These are phyloP conservation scores for Rhombomys opimus DNA, from an alignment of 2,113 vertebrate genomes.

Conservation along the genomic window DNA sequence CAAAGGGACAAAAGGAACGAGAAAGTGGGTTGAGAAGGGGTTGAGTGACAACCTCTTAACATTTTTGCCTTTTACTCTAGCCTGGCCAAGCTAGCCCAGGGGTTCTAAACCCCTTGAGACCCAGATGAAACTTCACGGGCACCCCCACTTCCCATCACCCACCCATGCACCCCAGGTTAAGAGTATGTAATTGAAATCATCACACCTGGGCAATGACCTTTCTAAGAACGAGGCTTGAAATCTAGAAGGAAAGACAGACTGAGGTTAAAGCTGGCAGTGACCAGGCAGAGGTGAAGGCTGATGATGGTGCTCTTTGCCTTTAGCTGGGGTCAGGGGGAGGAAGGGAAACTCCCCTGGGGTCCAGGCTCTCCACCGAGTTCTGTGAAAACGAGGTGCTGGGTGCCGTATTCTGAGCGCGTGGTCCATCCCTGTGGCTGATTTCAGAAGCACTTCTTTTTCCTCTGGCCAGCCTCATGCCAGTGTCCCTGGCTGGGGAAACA, in stretches of 20 bases:
- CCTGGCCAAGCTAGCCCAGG: constrained; percentile 33
- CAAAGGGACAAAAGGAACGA: neutral
- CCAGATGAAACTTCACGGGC: constrained; percentile 22
- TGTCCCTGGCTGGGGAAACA: neutral
- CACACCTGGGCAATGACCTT: neutral
- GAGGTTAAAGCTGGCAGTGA: neutral
- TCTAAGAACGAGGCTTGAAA: constrained; percentile 28
- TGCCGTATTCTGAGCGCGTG: neutral
- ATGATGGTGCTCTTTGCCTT: neutral
- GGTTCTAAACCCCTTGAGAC: constrained; percentile 52
- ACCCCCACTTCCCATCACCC: neutral
- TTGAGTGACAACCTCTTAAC: neutral
- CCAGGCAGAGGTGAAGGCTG: neutral
- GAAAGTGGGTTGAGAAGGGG: neutral
- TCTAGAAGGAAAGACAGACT: constrained; percentile 6
- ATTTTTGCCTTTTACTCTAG: constrained; percentile 40
- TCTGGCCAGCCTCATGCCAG: neutral
- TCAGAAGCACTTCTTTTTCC: constrained; percentile 42
- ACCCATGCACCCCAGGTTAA: constrained; percentile 12
- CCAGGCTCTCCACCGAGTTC: neutral
- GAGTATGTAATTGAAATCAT: constrained; percentile 45
- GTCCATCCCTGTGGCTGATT: neutral
- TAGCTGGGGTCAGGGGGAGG: neutral
- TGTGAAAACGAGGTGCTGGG: neutral
- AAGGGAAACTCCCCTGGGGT: neutral